Percentiles rank a stretch among this genome's conserved stretches.
phyloP scores from a whole-genome alignment of 2,888 invertebrate species.

The Slavum lentiscoides region DNA sequence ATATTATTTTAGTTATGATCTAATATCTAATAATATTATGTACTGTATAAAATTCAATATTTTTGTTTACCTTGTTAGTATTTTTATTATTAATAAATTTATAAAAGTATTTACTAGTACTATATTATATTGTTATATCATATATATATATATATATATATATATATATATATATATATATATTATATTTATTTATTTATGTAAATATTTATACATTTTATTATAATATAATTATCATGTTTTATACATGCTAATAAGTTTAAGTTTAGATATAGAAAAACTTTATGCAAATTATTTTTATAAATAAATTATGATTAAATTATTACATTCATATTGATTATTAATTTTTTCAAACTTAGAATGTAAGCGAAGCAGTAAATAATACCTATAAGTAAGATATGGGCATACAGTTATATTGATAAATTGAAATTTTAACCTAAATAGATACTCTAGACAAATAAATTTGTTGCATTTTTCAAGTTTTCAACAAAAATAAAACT shows the following conservation, averaged over 20 bases:
- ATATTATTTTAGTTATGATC: background rate
- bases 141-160: slow-evolving; percentile 1
- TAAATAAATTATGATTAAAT: slow-evolving; percentile 18
- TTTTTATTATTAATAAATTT: slow-evolving; percentile 25
- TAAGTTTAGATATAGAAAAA: slow-evolving; percentile 21
- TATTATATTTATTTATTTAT: slow-evolving; percentile 1
- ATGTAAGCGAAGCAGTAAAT: too few relatives aligned
- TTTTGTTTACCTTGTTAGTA: slow-evolving; percentile 28
- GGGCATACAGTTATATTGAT: too few relatives aligned
- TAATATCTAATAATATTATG: background rate
- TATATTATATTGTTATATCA: slow-evolving; percentile 32
- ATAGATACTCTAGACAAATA: too few relatives aligned
- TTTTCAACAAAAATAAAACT: too few relatives aligned
- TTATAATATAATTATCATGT: slow-evolving; percentile 15
- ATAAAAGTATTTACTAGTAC: slow-evolving; percentile 20
- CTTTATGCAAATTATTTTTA: slow-evolving; percentile 42
- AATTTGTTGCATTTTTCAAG: too few relatives aligned
- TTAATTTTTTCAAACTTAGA: too few relatives aligned
- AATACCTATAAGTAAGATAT: too few relatives aligned
- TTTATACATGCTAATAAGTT: slow-evolving; percentile 29
- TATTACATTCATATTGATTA: background rate
- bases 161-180: slow-evolving; percentile 26
- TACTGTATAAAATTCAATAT: slow-evolving; percentile 17
- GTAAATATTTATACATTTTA: slow-evolving; percentile 25
- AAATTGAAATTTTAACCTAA: too few relatives aligned